Evolutionary conservation across 2,113 vertebrate species (phyloP).

Genomic region (Archocentrus centrarchus): DNA sequence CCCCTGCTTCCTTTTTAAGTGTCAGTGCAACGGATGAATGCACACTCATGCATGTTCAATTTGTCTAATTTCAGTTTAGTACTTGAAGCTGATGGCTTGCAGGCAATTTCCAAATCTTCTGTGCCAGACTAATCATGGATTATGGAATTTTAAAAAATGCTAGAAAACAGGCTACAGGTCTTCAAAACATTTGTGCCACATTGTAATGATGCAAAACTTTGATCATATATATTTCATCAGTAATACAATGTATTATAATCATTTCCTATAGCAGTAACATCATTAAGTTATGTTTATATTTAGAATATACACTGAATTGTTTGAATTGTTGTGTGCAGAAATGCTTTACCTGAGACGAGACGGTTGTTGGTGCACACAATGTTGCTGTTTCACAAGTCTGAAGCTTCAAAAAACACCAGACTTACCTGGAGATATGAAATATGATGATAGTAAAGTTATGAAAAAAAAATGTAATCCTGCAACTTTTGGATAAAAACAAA

Average conservation of each 20-base stretch:
- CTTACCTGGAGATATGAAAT: background rate
- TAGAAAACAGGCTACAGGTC: background rate
- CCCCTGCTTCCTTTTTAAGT: slow-evolving; percentile 21
- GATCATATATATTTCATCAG: background rate
- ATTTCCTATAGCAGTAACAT: background rate
- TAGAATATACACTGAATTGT: background rate
- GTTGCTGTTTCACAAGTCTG: background rate
- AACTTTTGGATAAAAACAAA: too few species aligned
- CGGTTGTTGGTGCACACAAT: background rate
- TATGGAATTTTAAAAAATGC: background rate
- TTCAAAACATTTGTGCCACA: background rate
- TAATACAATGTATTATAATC: background rate
- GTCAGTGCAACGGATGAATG: slow-evolving; percentile 16
- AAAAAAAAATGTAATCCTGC: background rate
- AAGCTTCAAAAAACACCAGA: background rate
- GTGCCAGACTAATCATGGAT: slow-evolving; percentile 24
- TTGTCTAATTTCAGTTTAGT: slow-evolving; percentile 41
- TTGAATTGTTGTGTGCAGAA: background rate
- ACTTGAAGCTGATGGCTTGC: slow-evolving; percentile 17
- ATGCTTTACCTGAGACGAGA: background rate
- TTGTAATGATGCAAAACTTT: background rate
- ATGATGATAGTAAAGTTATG: background rate
- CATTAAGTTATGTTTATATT: background rate
- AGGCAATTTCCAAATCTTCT: slow-evolving; percentile 15
- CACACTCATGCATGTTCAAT: slow-evolving; percentile 25